These are phyloP conservation scores for Calyptommatus sinebrachiatus DNA, from an alignment of 2,113 vertebrate species.

Conservation along the genomic window DNA sequence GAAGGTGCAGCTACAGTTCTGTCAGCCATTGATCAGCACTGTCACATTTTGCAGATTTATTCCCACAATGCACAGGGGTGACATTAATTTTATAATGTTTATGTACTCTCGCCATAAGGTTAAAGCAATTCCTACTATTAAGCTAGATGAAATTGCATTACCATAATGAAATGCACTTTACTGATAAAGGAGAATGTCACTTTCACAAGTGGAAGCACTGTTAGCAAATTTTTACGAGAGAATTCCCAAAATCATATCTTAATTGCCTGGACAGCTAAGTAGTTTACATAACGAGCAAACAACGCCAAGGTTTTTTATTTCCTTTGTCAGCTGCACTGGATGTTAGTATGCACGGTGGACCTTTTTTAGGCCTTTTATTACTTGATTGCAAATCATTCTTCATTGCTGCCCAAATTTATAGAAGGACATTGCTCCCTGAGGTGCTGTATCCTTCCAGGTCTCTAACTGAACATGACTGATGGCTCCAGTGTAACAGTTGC, in stretches of 20 bases:
- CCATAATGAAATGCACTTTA: slow-evolving; percentile 84
- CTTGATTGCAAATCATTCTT: slow-evolving; percentile 90
- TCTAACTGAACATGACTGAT: slow-evolving; percentile 88
- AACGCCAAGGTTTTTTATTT: slow-evolving; percentile 84
- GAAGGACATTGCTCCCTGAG: slow-evolving; percentile 87
- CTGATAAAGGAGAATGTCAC: slow-evolving; percentile 83
- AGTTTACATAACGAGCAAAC: slow-evolving; percentile 86
- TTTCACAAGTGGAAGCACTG: slow-evolving; percentile 82
- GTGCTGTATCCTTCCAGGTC: slow-evolving; percentile 86
- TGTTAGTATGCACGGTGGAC: slow-evolving; percentile 84
- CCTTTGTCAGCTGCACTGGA: slow-evolving; percentile 80
- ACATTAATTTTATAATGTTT: slow-evolving; percentile 83
- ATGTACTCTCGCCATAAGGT: slow-evolving; percentile 80
- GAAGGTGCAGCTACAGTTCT: slow-evolving; percentile 52
- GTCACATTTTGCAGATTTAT: slow-evolving; percentile 73
- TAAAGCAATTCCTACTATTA: slow-evolving; percentile 81
- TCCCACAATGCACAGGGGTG: slow-evolving; percentile 63
- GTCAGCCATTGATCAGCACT: slow-evolving; percentile 67
- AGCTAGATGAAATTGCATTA: slow-evolving; percentile 81
- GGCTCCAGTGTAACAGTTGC: slow-evolving; percentile 85
- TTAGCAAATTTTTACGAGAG: slow-evolving; percentile 83
- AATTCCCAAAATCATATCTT: slow-evolving; percentile 87
- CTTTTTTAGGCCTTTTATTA: slow-evolving; percentile 83
- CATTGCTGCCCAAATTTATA: slow-evolving; percentile 89
- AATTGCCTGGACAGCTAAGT: slow-evolving; percentile 86